phyloP scores from a whole-genome alignment of 2,797 vertebrate species.

The Trachurus trachurus region DNA sequence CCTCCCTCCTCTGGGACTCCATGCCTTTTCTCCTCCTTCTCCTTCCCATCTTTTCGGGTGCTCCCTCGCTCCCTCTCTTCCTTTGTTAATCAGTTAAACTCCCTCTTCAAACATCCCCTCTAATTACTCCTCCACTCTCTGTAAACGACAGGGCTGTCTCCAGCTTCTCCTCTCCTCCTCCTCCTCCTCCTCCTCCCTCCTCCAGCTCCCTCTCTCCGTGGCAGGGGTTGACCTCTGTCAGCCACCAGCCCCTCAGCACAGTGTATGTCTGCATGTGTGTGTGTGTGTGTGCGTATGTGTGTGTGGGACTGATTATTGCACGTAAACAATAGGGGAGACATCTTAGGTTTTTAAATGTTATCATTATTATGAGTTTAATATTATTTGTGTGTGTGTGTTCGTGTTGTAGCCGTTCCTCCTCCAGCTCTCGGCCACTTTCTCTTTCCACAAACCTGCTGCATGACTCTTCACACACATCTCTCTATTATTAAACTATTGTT shows the following conservation, averaged over 20 bases:
- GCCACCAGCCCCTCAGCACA: slow-evolving; percentile 62
- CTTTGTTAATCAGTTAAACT: slow-evolving; percentile 91
- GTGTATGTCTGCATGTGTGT: slow-evolving; percentile 33
- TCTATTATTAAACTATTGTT: slow-evolving; percentile 40
- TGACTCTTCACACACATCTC: slow-evolving; percentile 33
- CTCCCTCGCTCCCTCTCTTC: slow-evolving; percentile 79
- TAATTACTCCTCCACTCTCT: slow-evolving; percentile 89
- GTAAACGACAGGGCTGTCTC: slow-evolving; percentile 83
- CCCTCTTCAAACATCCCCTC: slow-evolving; percentile 90
- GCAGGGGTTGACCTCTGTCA: slow-evolving; percentile 88
- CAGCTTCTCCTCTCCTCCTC: slow-evolving; percentile 59
- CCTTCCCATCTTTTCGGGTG: slow-evolving; percentile 72
- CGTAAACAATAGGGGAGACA: slow-evolving; percentile 61
- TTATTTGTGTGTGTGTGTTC: slow-evolving; percentile 5
- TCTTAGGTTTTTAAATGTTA: slow-evolving; percentile 59
- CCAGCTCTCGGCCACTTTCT: slow-evolving; percentile 37
- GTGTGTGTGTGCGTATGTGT: background rate
- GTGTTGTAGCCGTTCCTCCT: slow-evolving; percentile 11
- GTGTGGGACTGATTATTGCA: slow-evolving; percentile 53
- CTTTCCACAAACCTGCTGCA: slow-evolving; percentile 17
- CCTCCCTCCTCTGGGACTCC: slow-evolving; percentile 70
- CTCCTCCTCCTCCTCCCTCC: slow-evolving; percentile 39
- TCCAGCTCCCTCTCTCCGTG: slow-evolving; percentile 66
- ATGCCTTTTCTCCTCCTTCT: slow-evolving; percentile 75
- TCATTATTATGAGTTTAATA: slow-evolving; percentile 61